phyloP scores from a whole-genome alignment of 2,888 invertebrate genomes.

The Calameuta idolon region DNA sequence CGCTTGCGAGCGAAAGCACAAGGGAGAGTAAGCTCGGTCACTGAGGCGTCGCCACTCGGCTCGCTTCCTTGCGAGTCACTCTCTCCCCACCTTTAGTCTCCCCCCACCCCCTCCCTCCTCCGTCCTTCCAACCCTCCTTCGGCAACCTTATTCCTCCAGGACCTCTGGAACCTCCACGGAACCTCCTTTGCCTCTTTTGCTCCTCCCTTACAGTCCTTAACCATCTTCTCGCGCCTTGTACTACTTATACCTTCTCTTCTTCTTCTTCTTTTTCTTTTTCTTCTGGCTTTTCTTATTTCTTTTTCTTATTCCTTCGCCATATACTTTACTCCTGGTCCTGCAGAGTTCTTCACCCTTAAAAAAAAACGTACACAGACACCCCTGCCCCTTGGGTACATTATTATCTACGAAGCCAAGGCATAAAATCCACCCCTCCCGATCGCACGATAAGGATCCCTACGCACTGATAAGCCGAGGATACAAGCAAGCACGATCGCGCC shows the following conservation, averaged over 20 bases:
- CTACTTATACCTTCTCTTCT: neutral
- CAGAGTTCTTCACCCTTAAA: neutral
- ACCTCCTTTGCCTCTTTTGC: slow-evolving; percentile 12
- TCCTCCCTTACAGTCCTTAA: slow-evolving; percentile 25
- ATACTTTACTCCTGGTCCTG: neutral
- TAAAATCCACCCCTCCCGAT: neutral
- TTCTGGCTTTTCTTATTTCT: slow-evolving; percentile 24
- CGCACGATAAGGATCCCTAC: neutral
- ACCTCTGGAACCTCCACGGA: neutral
- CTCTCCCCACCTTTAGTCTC: slow-evolving; percentile 34
- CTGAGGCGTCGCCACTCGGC: slow-evolving; percentile 61
- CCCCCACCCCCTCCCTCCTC: slow-evolving; percentile 16
- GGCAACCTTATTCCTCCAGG: neutral
- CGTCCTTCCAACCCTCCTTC: slow-evolving; percentile 8
- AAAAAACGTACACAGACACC: neutral
- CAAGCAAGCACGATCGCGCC: neutral
- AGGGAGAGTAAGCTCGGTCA: slow-evolving; percentile 60
- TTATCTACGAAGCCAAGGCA: slow-evolving; percentile 16
- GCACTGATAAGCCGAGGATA: neutral
- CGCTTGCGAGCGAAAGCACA: slow-evolving; percentile 56
- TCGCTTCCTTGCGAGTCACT: slow-evolving; percentile 47
- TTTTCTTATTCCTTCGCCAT: neutral
- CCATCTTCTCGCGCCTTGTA: slow-evolving; percentile 30
- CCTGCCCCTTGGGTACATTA: slow-evolving; percentile 17
- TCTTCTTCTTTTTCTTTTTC: slow-evolving; percentile 10